Conservation (phyloP, 2,797 vertebrate species). For the Brachyrhaphis roseni region DNA sequence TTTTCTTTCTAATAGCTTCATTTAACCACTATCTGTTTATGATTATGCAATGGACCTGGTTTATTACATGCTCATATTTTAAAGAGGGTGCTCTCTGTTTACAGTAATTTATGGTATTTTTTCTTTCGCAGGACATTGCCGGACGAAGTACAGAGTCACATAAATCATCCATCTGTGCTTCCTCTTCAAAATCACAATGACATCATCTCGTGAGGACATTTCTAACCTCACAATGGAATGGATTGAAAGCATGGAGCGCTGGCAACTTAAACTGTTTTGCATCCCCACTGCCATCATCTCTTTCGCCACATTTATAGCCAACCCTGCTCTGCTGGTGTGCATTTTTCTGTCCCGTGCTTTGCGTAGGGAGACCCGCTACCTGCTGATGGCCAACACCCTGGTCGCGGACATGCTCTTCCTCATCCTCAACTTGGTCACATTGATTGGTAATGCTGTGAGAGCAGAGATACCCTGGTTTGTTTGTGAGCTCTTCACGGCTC, state of each 20-base stretch:
- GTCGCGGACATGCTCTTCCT: conserved; percentile 81
- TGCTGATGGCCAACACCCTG: conserved; percentile 84
- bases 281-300: conserved; percentile 77
- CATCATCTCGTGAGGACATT: not conserved
- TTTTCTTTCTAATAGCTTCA: not conserved
- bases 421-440: conserved; percentile 71
- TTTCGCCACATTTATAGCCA: conserved; percentile 71
- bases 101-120: conserved; percentile 2
- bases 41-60: not conserved
- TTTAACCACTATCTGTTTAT: not conserved
- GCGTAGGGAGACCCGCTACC: conserved; percentile 81
- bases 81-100: not conserved
- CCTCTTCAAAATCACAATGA: conserved; percentile 33
- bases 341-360: conserved; percentile 73
- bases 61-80: not conserved
- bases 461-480: conserved; percentile 54
- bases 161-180: conserved; percentile 14
- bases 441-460: conserved; percentile 60
- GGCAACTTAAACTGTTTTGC: conserved; percentile 72
- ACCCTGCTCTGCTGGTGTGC: conserved; percentile 78
- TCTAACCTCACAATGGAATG: conserved; percentile 66
- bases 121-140: conserved; percentile 34
- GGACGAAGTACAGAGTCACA: conserved; percentile 10
- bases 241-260: conserved; percentile 53
- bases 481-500: conserved; percentile 75